Evolutionary conservation across 2,888 invertebrate species (phyloP).

Genomic region (Drosophila diplacantha): DNA sequence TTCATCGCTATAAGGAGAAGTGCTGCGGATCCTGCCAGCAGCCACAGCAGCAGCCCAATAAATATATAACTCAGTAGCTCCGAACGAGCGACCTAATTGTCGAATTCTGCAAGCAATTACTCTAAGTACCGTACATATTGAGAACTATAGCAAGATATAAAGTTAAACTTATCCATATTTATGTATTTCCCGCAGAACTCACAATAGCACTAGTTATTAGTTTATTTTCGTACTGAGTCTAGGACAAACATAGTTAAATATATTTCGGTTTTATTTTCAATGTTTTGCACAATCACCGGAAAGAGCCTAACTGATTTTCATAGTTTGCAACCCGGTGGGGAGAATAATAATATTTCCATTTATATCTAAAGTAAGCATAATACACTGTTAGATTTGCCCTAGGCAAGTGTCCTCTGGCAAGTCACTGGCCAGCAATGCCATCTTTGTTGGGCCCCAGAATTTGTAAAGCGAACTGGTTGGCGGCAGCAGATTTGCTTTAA

Average conservation of each 20-base stretch:
- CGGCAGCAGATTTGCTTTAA: conserved; percentile 54
- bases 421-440: conserved; percentile 9
- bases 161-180: conserved; percentile 43
- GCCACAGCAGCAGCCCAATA: conserved; percentile 32
- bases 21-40: conserved; percentile 89
- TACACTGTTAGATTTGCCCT: conserved; percentile 28
- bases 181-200: conserved; percentile 25
- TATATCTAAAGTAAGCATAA: conserved; percentile 30
- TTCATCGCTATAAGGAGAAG: conserved; percentile 88
- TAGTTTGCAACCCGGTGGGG: not conserved
- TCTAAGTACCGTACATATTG: conserved; percentile 38
- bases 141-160: conserved; percentile 41
- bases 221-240: conserved; percentile 35
- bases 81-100: conserved; percentile 18
- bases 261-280: conserved; percentile 17
- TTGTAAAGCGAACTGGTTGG: conserved; percentile 9
- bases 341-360: conserved; percentile 13
- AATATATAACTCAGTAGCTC: conserved; percentile 49
- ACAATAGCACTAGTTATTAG: conserved; percentile 16
- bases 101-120: conserved; percentile 58
- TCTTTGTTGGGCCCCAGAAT: conserved; percentile 6
- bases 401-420: conserved; percentile 25
- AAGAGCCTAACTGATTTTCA: conserved; percentile 6
- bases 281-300: conserved; percentile 4
- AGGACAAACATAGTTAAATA: conserved; percentile 5